phyloP scores from a whole-genome alignment of 2,888 invertebrate species.

The Caradrina kadenii region DNA sequence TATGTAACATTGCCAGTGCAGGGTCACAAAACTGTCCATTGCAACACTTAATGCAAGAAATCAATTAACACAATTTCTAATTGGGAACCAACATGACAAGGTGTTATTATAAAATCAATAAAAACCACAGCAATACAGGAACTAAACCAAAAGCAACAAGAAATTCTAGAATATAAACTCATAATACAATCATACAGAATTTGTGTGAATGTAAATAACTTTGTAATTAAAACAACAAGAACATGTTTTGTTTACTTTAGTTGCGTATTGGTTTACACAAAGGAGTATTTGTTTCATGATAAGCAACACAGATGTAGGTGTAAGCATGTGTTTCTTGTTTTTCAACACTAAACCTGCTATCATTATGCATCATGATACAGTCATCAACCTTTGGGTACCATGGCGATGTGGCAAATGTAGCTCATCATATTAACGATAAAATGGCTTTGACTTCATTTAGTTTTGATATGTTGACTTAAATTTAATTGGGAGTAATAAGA shows the following conservation, averaged over 20 bases:
- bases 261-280: slow-evolving; percentile 9
- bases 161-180: neutral
- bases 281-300: slow-evolving; percentile 36
- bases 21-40: slow-evolving; percentile 6
- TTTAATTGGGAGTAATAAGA: too few species aligned
- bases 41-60: neutral
- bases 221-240: slow-evolving; percentile 16
- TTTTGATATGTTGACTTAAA: neutral
- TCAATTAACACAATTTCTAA: slow-evolving; percentile 43
- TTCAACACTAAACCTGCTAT: neutral
- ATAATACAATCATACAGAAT: slow-evolving; percentile 2
- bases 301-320: slow-evolving; percentile 24
- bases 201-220: slow-evolving; percentile 6
- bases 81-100: slow-evolving; percentile 26
- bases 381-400: slow-evolving; percentile 8
- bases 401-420: too few species aligned
- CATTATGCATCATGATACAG: slow-evolving; percentile 12
- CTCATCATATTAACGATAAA: too few species aligned
- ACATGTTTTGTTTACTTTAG: slow-evolving; percentile 23
- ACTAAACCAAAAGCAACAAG: neutral
- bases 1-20: slow-evolving; percentile 6
- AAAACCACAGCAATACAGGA: slow-evolving; percentile 24
- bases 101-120: neutral
- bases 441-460: too few species aligned
- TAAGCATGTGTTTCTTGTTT: slow-evolving; percentile 8